Conservation (phyloP, 2,888 invertebrate genomes). For the Bellardia bayeri region DNA sequence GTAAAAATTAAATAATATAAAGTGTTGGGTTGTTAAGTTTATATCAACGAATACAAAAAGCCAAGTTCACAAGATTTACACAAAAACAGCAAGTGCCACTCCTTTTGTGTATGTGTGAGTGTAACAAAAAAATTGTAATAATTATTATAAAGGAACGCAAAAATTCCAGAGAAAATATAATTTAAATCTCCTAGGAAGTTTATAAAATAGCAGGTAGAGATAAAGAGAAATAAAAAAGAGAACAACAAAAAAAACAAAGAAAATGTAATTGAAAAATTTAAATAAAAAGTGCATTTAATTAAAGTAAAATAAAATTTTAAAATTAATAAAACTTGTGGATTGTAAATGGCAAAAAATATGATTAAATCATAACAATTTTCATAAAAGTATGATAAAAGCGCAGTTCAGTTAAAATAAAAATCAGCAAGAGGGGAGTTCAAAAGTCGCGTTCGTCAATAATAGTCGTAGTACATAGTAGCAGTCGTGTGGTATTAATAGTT, state of each 20-base stretch:
- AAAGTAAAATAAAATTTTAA: slow-evolving; percentile 44
- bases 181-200: slow-evolving; percentile 51
- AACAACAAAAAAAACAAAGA: slow-evolving; percentile 48
- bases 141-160: slow-evolving; percentile 68
- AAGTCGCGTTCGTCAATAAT: slow-evolving; percentile 56
- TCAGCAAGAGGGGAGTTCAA: slow-evolving; percentile 52
- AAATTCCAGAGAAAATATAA: slow-evolving; percentile 64
- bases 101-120: slow-evolving; percentile 74
- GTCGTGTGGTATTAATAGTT: slow-evolving; percentile 47
- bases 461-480: slow-evolving; percentile 37
- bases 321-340: slow-evolving; percentile 29
- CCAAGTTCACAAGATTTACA: slow-evolving; percentile 40
- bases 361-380: slow-evolving; percentile 28
- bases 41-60: slow-evolving; percentile 28
- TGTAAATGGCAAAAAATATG: slow-evolving; percentile 17
- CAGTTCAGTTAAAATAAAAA: slow-evolving; percentile 45
- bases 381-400: slow-evolving; percentile 58
- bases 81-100: slow-evolving; percentile 74
- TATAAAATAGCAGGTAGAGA: slow-evolving; percentile 61
- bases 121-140: slow-evolving; percentile 57
- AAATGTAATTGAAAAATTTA: slow-evolving; percentile 46
- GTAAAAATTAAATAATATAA: slow-evolving; percentile 24
- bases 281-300: slow-evolving; percentile 46
- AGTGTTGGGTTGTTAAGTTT: slow-evolving; percentile 16
- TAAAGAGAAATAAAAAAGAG: slow-evolving; percentile 37